Base-by-base conservation (phyloP, 2,113 vertebrate species). In the Panthera leo region DNA sequence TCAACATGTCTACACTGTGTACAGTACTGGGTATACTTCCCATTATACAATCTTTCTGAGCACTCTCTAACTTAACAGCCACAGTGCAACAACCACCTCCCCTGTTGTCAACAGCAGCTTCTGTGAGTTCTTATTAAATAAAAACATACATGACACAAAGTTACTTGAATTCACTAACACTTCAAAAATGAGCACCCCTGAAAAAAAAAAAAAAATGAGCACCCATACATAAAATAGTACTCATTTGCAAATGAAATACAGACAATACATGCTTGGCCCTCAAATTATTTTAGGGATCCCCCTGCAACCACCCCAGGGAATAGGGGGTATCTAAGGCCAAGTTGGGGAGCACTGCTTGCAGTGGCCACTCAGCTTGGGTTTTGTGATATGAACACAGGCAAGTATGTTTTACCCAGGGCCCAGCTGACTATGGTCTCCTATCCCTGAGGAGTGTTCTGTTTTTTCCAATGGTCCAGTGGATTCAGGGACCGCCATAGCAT, bases 351-450 rank as follows among this genome's bases (percentile, higher is more conserved):
- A 58, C 14, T 25, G 42, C 11, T 29, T 36, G 27, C 25, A 58
- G n/a, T 23, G 19, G 78, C 67, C 67, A 78, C 21, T 19, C 53
- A 15, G 67, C 39, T 89, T 48, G 42, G 25, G 36, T 73, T 86
- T 39, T 34, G 39, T 73, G 71, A 13, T 27, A n/a, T 1, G 23
- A 87, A 89, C 18, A 86, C 1, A 55, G 55, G 51, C n/a, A 88
- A 75, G 23, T 25, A 53, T 36, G 25, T 96, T 23, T 98, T 98
- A 99, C 99, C 99, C 99, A 3, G 98, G 98, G 98, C 99, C 98
- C 39, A 99, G 98, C n/a, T 99, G 99, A 90, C 92, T 78, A 0
- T 98, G 99, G 71, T 99, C 99, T 8, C 97, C 61, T 29, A 92
- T 71, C 0, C 98, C 94, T 76, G 92, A 98, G 97, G 98, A 97